Percentiles rank a stretch among this genome's conserved stretches.
phyloP scores from a whole-genome alignment of 2,888 invertebrate genomes.

The Mycalesis mineus region DNA sequence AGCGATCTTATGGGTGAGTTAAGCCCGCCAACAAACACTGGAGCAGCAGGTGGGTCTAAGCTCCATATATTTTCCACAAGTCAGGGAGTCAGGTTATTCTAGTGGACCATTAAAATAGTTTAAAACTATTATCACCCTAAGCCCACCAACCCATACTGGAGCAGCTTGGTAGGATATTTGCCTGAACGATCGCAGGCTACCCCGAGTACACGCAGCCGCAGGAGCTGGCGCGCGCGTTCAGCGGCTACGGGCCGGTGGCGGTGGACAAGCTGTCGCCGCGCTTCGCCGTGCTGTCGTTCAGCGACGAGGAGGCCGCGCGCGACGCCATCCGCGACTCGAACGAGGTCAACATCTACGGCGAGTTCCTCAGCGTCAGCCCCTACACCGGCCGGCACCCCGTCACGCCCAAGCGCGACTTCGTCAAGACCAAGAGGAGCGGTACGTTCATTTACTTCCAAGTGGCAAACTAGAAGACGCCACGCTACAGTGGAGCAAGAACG shows the following conservation, averaged over 20 bases:
- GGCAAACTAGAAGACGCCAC: too few relatives aligned
- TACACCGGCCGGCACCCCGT: conserved; percentile 29
- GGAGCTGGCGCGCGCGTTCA: conserved; percentile 47
- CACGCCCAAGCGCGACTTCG: conserved; percentile 36
- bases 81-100: too few relatives aligned
- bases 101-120: too few relatives aligned
- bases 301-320: conserved; percentile 32
- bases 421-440: conserved; percentile 44
- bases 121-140: too few relatives aligned
- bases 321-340: conserved; percentile 36
- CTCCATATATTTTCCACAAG: too few relatives aligned
- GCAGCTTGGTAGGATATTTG: too few relatives aligned
- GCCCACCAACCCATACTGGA: too few relatives aligned
- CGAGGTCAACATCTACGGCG: conserved; percentile 50
- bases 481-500: too few relatives aligned
- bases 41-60: too few relatives aligned
- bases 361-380: conserved; percentile 41
- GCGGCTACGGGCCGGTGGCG: conserved; percentile 41
- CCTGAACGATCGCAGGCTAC: conserved; percentile 48
- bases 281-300: conserved; percentile 39
- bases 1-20: too few relatives aligned
- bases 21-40: too few relatives aligned
- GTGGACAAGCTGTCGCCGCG: conserved; percentile 40
- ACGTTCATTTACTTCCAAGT: neutral
- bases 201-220: conserved; percentile 49